A percentile compares a stretch with the other conserved stretches of the same genome.
These are phyloP conservation scores for Catharus bicknelli DNA, from an alignment of 2,113 vertebrate species.

Conservation along the genomic window DNA sequence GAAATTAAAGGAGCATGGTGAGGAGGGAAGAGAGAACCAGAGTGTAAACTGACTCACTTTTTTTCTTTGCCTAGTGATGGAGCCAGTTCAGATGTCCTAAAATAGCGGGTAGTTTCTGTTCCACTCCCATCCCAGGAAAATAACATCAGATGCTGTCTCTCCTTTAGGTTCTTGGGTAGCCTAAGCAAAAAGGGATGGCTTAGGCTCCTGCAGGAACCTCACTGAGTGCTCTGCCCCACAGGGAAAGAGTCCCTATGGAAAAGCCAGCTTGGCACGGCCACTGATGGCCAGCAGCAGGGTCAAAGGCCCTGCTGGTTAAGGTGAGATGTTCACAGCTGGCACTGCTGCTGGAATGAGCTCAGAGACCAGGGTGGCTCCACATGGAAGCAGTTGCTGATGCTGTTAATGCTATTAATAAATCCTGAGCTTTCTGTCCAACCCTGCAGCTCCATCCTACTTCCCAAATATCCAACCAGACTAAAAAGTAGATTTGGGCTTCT, in stretches of 20 bases:
- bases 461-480: neutral
- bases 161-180: neutral
- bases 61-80: neutral
- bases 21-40: neutral
- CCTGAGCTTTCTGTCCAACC: neutral
- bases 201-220: neutral
- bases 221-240: neutral
- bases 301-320: neutral
- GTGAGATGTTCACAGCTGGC: constrained; percentile 31
- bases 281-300: constrained; percentile 14
- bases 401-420: constrained; percentile 37
- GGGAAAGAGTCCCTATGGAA: neutral
- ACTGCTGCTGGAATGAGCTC: constrained; percentile 6
- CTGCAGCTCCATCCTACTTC: neutral
- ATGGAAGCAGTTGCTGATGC: neutral
- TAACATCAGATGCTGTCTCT: neutral
- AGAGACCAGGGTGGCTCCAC: constrained; percentile 8
- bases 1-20: neutral
- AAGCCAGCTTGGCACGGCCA: neutral
- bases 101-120: neutral
- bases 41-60: neutral
- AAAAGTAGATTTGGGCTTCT: neutral
- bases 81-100: constrained; percentile 10
- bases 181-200: neutral
- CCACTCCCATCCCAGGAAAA: constrained; percentile 8